Evolutionary conservation across 2,797 vertebrate species (phyloP).

Genomic region (Hemitrygon akajei): DNA sequence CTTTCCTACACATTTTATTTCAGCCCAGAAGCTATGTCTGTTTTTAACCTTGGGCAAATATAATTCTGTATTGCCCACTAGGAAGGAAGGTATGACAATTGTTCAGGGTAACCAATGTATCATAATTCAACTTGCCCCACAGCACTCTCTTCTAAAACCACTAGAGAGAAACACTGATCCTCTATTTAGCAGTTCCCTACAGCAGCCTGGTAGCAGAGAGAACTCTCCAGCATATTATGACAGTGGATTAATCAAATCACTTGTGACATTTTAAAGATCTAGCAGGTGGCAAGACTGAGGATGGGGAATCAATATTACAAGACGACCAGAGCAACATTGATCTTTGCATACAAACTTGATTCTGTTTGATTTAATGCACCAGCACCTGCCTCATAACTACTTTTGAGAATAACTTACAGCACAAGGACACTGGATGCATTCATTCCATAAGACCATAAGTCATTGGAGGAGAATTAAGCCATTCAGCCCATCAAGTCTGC

Average conservation of each 20-base stretch:
- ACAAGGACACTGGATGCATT: neutral
- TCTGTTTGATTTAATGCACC: neutral
- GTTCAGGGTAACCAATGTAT: neutral
- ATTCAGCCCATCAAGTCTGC: no score
- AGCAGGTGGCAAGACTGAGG: neutral
- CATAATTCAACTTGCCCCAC: neutral
- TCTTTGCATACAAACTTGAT: neutral
- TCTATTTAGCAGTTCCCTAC: neutral
- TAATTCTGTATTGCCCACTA: neutral
- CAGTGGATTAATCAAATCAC: neutral
- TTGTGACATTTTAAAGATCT: neutral
- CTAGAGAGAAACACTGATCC: neutral
- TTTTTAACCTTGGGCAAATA: neutral
- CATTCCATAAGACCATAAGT: neutral
- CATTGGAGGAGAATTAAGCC: no score
- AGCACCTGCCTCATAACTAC: neutral
- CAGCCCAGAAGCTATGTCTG: neutral
- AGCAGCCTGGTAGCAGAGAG: neutral
- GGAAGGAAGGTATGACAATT: neutral
- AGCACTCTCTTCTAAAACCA: neutral
- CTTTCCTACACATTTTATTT: neutral
- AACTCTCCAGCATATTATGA: neutral
- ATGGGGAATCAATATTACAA: neutral
- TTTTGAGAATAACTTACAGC: neutral
- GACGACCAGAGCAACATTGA: neutral